These are phyloP conservation scores for Cyanoliseus patagonus DNA, from an alignment of 2,113 vertebrate genomes.

Conservation along the genomic window DNA sequence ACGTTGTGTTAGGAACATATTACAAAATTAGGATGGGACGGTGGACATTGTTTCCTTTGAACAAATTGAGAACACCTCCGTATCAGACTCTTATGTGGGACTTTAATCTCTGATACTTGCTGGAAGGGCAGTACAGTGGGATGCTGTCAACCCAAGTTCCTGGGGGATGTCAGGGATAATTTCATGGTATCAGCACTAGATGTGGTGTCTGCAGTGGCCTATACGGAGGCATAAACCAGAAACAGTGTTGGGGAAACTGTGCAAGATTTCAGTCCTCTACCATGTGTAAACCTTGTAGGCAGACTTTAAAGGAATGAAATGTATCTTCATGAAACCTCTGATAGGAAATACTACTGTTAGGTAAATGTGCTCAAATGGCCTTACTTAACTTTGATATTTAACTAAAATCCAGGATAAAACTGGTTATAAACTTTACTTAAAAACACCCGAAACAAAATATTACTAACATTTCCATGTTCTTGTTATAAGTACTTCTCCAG, in stretches of 20 bases:
- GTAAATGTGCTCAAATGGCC: background rate
- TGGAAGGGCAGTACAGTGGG: background rate
- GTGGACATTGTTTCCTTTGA: background rate
- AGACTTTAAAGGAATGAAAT: background rate
- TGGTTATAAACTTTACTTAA: background rate
- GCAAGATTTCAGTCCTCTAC: background rate
- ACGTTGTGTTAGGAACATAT: background rate
- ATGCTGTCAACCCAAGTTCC: background rate
- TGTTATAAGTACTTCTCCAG: background rate
- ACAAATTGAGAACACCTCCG: background rate
- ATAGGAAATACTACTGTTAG: background rate
- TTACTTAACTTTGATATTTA: background rate
- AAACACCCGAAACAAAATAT: background rate
- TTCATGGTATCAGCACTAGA: background rate
- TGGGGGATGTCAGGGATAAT: background rate
- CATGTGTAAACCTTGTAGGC: background rate
- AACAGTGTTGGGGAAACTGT: background rate
- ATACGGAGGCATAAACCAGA: background rate
- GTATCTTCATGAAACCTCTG: background rate
- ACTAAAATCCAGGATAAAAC: background rate
- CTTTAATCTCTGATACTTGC: background rate
- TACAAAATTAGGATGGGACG: background rate
- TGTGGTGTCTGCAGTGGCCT: background rate
- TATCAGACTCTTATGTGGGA: fast-evolving
- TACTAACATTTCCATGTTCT: background rate